Conservation (phyloP, 2,888 invertebrate species). For the Himalopsyche kuldschensis region DNA sequence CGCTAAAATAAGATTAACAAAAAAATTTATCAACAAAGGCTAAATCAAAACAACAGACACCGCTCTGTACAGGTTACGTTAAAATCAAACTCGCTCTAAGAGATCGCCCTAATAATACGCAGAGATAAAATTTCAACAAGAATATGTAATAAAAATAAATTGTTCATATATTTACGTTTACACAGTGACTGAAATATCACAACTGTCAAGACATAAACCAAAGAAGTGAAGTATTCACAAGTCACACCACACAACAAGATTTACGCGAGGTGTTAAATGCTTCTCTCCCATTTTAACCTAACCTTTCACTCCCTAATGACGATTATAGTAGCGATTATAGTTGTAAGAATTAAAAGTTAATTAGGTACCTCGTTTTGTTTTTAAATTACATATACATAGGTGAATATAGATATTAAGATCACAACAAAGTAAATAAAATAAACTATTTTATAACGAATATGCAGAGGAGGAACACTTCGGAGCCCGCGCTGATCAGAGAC, state of each 20-base stretch:
- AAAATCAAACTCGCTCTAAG: constrained; percentile 33
- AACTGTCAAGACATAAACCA: constrained; percentile 24
- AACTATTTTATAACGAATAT: constrained; percentile 38
- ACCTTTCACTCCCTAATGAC: constrained; percentile 35
- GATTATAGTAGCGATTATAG: constrained; percentile 27
- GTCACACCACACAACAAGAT: constrained; percentile 14
- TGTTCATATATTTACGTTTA: constrained; percentile 32
- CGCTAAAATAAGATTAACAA: constrained; percentile 37
- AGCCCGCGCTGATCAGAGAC: constrained; percentile 13
- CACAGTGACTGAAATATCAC: constrained; percentile 31
- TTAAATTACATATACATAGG: constrained; percentile 33
- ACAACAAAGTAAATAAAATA: constrained; percentile 40
- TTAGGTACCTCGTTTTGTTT: constrained; percentile 39
- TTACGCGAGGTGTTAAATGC: constrained; percentile 23
- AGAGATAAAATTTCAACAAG: constrained; percentile 32
- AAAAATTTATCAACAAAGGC: constrained; percentile 35
- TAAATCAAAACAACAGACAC: constrained; percentile 8
- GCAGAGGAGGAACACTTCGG: constrained; percentile 10
- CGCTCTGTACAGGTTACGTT: constrained; percentile 10
- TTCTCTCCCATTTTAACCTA: constrained; percentile 29
- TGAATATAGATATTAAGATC: constrained; percentile 35
- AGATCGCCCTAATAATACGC: constrained; percentile 35
- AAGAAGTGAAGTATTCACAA: background rate
- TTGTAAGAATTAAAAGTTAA: constrained; percentile 37
- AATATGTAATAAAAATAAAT: constrained; percentile 34